Conservation (phyloP, 2,797 vertebrate species). For the Myotis planiceps region DNA sequence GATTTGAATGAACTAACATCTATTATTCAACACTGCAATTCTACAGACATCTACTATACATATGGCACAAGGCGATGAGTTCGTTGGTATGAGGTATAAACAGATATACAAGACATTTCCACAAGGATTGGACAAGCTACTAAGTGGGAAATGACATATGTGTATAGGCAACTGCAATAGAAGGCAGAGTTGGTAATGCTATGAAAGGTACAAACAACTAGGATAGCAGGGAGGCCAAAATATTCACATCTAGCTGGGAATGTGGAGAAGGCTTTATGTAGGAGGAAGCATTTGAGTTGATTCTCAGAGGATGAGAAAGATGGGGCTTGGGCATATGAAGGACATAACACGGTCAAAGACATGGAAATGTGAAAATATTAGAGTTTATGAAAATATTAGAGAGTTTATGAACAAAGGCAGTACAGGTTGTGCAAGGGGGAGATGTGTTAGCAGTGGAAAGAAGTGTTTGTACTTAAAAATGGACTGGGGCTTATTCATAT, state of each 20-base stretch:
- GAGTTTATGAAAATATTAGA: not conserved
- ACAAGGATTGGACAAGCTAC: not conserved
- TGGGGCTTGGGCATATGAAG: not conserved
- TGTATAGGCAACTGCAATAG: not conserved
- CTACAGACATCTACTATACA: conserved; percentile 11
- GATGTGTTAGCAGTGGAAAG: not conserved
- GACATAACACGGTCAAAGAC: not conserved
- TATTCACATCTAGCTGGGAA: not conserved
- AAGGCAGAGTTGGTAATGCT: not conserved
- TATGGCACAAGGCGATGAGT: not conserved
- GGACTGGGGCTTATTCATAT: not conserved
- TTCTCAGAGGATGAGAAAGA: not conserved
- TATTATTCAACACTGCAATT: conserved; percentile 35
- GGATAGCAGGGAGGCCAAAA: not conserved
- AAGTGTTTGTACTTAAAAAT: conserved; percentile 23
- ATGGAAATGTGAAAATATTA: not conserved
- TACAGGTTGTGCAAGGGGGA: not conserved
- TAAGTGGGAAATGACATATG: not conserved
- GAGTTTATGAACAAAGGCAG: not conserved
- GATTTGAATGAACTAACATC: conserved; percentile 42
- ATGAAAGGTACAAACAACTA: not conserved
- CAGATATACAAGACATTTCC: not conserved
- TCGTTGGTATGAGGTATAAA: not conserved
- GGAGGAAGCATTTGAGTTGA: not conserved
- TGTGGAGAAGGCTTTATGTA: not conserved